Evolutionary conservation across 2,113 vertebrate species (phyloP).

Genomic region (Ardeotis arabs): DNA sequence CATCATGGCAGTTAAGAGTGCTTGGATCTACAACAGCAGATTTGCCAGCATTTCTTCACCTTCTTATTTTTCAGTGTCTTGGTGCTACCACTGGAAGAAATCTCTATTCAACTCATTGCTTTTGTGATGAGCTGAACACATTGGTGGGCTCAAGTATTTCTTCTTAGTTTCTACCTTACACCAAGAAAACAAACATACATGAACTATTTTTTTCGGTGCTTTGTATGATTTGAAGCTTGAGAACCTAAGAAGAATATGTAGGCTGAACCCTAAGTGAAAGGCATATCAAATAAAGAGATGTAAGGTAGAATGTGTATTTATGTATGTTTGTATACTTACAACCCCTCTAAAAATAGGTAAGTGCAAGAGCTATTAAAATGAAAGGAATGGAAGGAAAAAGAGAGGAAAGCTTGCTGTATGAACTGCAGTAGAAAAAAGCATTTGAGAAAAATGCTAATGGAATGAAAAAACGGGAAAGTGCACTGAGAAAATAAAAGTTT

Average conservation of each 20-base stretch:
- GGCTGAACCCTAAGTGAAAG: not conserved
- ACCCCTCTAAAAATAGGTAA: not conserved
- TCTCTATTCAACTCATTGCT: not conserved
- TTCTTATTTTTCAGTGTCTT: not conserved
- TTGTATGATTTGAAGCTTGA: not conserved
- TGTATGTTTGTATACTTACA: not conserved
- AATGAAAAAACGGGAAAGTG: conserved; percentile 11
- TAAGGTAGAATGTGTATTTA: not conserved
- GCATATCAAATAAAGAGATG: not conserved
- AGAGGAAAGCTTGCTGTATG: not conserved
- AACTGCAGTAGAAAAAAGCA: not conserved
- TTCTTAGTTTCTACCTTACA: not conserved
- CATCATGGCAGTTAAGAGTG: not conserved
- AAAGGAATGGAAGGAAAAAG: not conserved
- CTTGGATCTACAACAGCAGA: not conserved
- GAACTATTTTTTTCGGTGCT: not conserved
- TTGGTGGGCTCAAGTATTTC: not conserved
- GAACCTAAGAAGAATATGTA: not conserved
- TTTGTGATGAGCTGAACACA: not conserved
- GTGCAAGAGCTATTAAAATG: not conserved
- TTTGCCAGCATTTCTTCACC: not conserved
- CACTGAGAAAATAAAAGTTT: not conserved
- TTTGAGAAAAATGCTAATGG: conserved; percentile 13
- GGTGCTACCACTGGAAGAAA: not conserved
- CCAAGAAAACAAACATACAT: not conserved